Evolutionary conservation across 2,113 vertebrate genomes (phyloP).

Genomic region (Spheniscus mendiculus): DNA sequence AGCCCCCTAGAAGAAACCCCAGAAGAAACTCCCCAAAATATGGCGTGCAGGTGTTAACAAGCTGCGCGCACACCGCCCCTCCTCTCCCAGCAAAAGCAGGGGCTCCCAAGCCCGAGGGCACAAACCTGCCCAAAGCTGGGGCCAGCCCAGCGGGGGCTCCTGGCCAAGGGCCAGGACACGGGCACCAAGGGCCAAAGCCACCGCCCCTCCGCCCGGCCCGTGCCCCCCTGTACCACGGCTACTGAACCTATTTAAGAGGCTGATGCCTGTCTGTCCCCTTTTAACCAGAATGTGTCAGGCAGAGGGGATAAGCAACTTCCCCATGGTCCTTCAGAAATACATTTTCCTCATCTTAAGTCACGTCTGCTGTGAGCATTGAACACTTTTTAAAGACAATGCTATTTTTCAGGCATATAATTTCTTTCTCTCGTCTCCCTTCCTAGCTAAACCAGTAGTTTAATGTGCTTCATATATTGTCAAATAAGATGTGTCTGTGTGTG

Average conservation of each 20-base stretch:
- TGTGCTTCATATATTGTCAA: not conserved
- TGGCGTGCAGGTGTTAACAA: not conserved
- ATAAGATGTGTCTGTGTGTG: not conserved
- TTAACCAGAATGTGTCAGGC: not conserved
- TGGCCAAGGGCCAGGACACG: fast-evolving
- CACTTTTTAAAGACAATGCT: not conserved
- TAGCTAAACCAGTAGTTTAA: not conserved
- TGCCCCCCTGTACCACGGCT: fast-evolving
- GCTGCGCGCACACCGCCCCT: fast-evolving
- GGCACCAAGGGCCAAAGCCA: not conserved
- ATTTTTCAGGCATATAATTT: not conserved
- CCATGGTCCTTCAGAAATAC: not conserved
- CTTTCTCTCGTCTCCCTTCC: not conserved
- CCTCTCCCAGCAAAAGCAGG: not conserved
- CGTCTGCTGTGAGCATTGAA: not conserved
- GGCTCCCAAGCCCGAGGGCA: fast-evolving
- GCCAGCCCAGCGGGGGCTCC: fast-evolving
- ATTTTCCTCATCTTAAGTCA: not conserved
- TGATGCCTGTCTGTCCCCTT: not conserved
- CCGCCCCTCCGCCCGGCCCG: fast-evolving
- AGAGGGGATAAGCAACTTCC: not conserved
- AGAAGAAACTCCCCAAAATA: not conserved
- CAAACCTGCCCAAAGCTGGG: not conserved
- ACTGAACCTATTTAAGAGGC: not conserved
- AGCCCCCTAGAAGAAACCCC: not conserved